These are phyloP conservation scores for Phallusia fumigata DNA, from an alignment of 23 tunicate species.

Conservation along the genomic window DNA sequence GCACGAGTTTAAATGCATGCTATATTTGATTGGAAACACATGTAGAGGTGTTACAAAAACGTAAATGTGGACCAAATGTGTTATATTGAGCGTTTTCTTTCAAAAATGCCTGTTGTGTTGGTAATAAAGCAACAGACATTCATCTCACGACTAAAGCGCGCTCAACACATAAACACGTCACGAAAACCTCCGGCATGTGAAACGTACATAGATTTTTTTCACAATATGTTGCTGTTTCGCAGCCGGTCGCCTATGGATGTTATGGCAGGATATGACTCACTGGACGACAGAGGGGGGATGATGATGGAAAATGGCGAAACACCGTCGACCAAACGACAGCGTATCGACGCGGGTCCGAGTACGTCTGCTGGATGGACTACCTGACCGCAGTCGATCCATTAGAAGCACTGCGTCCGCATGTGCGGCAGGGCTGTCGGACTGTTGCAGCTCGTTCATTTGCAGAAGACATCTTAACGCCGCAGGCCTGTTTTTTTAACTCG, in stretches of 20 bases:
- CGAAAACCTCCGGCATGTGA: background rate
- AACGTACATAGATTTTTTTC: background rate
- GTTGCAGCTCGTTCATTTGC: background rate
- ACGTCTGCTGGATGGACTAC: constrained; percentile 83
- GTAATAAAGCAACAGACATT: background rate
- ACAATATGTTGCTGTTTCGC: background rate
- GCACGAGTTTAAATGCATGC: too few relatives aligned
- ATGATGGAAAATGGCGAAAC: constrained; percentile 76
- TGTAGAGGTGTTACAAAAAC: too few relatives aligned
- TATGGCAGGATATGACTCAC: constrained; percentile 41
- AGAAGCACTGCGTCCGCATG: background rate
- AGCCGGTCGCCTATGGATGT: constrained; percentile 88
- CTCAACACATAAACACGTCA: background rate
- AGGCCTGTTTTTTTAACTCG: background rate
- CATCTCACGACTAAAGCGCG: background rate
- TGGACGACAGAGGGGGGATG: constrained; percentile 47
- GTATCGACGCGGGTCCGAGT: constrained; percentile 74
- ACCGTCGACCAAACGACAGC: constrained; percentile 51
- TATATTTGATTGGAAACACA: too few relatives aligned
- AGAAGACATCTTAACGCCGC: background rate
- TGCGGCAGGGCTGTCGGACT: constrained; percentile 1
- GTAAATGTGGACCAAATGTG: too few relatives aligned
- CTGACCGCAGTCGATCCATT: constrained; percentile 16
- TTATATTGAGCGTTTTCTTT: too few relatives aligned
- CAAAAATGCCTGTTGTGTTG: too few relatives aligned